These are phyloP conservation scores for Ranitomeya imitator DNA, from an alignment of 2,113 vertebrate genomes.

Conservation along the genomic window DNA sequence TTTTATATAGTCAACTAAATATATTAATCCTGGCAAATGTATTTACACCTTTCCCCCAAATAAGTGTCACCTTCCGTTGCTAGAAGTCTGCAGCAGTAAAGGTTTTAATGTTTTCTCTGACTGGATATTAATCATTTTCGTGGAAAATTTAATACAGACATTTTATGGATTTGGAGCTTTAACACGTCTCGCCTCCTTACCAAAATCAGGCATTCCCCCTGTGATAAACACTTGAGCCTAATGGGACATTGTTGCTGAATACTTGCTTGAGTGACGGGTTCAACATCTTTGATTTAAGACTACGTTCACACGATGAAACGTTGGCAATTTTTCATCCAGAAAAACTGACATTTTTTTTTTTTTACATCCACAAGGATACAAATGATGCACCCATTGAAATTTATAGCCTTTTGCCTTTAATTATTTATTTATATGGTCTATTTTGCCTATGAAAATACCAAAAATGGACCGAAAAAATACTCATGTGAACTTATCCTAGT, in stretches of 20 bases:
- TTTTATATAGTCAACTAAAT: conserved; percentile 2
- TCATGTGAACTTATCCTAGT: too few species aligned
- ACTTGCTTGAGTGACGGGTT: neutral
- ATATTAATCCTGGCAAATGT: neutral
- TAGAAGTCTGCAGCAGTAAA: neutral
- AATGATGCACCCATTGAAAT: too few species aligned
- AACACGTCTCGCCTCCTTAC: neutral
- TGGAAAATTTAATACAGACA: neutral
- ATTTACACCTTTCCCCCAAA: neutral
- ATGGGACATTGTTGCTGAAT: too few species aligned
- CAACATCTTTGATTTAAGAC: neutral
- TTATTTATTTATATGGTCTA: too few species aligned
- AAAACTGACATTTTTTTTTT: too few species aligned
- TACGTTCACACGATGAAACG: too few species aligned
- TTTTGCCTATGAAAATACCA: too few species aligned
- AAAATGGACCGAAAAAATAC: too few species aligned
- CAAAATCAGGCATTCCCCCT: neutral
- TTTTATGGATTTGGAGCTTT: neutral
- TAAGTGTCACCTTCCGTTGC: neutral
- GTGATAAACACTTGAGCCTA: neutral
- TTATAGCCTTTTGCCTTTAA: too few species aligned
- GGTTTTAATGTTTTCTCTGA: neutral
- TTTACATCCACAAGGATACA: too few species aligned
- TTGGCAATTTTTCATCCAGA: too few species aligned
- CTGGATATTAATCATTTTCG: neutral